Percentiles rank a stretch among this genome's conserved stretches.
phyloP scores from a whole-genome alignment of 2,888 invertebrate genomes.

The Sipunculus nudus region DNA sequence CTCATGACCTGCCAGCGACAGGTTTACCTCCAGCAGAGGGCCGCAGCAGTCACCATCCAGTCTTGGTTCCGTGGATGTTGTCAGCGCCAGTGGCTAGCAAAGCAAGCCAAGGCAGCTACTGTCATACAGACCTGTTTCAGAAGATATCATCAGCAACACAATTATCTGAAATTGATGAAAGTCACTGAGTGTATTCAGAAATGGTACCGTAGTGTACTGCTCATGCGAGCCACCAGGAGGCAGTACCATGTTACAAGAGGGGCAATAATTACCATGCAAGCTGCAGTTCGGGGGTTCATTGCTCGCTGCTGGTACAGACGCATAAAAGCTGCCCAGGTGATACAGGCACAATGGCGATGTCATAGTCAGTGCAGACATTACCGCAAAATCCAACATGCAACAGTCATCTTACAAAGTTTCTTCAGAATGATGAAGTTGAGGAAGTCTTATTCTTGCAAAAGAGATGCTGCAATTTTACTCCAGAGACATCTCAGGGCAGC shows the following conservation, averaged over 20 bases:
- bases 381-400: too few species aligned
- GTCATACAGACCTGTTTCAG: slow-evolving; percentile 36
- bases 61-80: too few species aligned
- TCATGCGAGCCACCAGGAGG: slow-evolving; percentile 16
- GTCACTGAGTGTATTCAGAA: too few species aligned
- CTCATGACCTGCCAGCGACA: too few species aligned
- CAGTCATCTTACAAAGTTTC: too few species aligned
- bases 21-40: slow-evolving; percentile 8
- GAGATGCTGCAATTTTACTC: too few species aligned
- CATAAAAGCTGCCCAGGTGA: slow-evolving; percentile 2
- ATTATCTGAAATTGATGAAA: background rate
- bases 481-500: too few species aligned
- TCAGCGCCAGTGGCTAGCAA: too few species aligned
- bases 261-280: slow-evolving; percentile 10
- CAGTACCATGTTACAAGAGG: slow-evolving; percentile 11
- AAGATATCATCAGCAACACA: background rate
- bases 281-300: background rate
- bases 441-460: too few species aligned
- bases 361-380: too few species aligned
- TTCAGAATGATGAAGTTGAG: too few species aligned
- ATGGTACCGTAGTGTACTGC: too few species aligned
- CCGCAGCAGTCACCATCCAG: slow-evolving; percentile 28
- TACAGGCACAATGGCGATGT: slow-evolving; percentile 23
- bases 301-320: background rate
- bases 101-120: slow-evolving; percentile 33